A percentile compares a stretch with the other conserved stretches of the same genome.
Conservation (phyloP, 2,888 invertebrate genomes). For the Pteria penguin region DNA sequence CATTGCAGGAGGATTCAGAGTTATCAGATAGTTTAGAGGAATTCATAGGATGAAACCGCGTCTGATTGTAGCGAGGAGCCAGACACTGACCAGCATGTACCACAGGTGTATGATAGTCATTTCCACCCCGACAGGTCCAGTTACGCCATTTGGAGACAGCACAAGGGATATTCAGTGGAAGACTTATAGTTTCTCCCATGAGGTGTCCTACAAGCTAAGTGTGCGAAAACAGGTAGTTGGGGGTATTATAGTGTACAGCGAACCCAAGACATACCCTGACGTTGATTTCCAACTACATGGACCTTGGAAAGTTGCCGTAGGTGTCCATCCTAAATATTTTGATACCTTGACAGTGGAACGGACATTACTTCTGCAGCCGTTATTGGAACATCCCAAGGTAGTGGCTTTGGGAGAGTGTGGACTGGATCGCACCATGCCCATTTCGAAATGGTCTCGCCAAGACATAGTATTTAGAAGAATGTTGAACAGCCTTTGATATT, state of each 20-base stretch:
- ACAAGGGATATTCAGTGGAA: no score
- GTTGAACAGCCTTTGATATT: not conserved
- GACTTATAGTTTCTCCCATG: no score
- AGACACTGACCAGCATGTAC: no score
- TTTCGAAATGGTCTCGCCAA: not conserved
- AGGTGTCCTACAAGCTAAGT: no score
- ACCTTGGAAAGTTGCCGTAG: constrained; percentile 7
- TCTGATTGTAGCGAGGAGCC: no score
- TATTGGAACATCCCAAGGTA: not conserved
- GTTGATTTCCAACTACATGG: not conserved
- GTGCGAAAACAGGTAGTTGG: constrained; percentile 13
- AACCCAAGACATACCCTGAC: not conserved
- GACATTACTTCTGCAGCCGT: not conserved
- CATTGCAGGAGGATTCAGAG: no score
- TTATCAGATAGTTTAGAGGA: no score
- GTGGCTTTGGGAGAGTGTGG: not conserved
- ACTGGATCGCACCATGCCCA: not conserved
- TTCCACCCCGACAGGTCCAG: no score
- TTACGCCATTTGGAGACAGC: no score
- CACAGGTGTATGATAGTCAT: no score
- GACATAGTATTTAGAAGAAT: not conserved
- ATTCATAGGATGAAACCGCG: no score
- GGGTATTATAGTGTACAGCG: constrained; percentile 22
- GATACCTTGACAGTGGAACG: not conserved
- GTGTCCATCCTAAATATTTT: constrained; percentile 4